These are phyloP conservation scores for Seladonia tumulorum DNA, from an alignment of 2,888 invertebrate genomes.

Conservation along the genomic window DNA sequence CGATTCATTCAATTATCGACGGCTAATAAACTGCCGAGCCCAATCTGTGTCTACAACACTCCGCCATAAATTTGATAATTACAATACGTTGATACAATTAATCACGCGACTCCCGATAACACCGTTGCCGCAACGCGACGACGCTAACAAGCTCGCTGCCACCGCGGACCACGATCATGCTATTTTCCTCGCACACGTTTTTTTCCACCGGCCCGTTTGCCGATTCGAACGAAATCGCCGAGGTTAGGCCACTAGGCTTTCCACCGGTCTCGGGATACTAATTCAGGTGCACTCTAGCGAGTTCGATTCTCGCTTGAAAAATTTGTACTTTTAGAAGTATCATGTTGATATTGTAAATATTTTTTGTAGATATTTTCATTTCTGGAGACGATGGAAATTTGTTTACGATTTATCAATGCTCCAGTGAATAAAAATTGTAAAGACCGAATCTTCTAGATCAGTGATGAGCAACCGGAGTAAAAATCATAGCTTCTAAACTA, in stretches of 20 bases:
- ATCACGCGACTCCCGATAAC: slow-evolving; percentile 5
- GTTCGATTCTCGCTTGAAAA: no score
- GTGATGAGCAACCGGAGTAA: no score
- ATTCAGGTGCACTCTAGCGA: no score
- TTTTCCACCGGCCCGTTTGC: neutral
- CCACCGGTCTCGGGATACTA: neutral
- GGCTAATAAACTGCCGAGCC: slow-evolving; percentile 31
- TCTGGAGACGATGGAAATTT: no score
- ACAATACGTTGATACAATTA: slow-evolving; percentile 36
- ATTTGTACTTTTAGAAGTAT: no score
- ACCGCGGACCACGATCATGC: neutral
- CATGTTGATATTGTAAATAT: no score
- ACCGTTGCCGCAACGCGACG: neutral
- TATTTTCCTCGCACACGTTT: neutral
- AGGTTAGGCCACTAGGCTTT: neutral
- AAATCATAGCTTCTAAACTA: no score
- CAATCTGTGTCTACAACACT: neutral
- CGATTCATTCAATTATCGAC: slow-evolving; percentile 49
- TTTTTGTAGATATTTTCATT: no score
- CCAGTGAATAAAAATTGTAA: no score
- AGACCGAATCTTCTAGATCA: no score
- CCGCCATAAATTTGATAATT: slow-evolving; percentile 43
- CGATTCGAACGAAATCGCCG: neutral
- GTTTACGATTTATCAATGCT: no score
- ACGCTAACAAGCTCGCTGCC: neutral